Evolutionary conservation across 2,113 vertebrate species (phyloP).

Genomic region (Podilymbus podiceps): DNA sequence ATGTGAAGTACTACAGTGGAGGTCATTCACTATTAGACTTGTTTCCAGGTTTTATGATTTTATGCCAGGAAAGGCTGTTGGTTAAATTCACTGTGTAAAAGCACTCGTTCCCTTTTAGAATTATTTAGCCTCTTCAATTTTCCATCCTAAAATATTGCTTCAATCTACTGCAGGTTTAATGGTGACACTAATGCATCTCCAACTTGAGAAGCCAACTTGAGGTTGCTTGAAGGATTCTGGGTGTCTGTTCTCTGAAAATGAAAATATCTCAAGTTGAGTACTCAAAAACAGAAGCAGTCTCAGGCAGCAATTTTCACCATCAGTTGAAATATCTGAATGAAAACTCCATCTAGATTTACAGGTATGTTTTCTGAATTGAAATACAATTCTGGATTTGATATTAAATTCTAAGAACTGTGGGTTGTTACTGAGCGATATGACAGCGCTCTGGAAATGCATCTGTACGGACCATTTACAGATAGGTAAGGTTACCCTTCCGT

Average conservation of each 20-base stretch:
- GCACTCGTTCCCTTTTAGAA: background rate
- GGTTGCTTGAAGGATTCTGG: background rate
- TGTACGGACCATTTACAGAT: background rate
- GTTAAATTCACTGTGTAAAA: background rate
- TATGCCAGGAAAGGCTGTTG: background rate
- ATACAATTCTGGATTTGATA: constrained; percentile 3
- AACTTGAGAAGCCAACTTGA: background rate
- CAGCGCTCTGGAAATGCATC: background rate
- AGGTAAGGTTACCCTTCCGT: background rate
- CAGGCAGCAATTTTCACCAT: background rate
- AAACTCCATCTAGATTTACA: background rate
- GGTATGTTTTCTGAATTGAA: background rate
- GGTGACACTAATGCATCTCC: background rate
- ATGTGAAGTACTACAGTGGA: background rate
- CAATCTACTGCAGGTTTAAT: background rate
- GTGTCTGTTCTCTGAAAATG: background rate
- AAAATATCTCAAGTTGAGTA: background rate
- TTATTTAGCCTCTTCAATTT: background rate
- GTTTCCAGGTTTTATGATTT: background rate
- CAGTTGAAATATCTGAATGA: background rate
- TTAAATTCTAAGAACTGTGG: constrained; percentile 33
- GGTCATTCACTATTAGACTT: background rate
- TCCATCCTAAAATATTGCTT: background rate
- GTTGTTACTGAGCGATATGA: fast-evolving
- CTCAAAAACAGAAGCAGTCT: background rate